Evolutionary conservation across 2,888 invertebrate genomes (phyloP), one percentile per base, ranked within the genome.

Genomic region (Corbicula japonica): DNA sequence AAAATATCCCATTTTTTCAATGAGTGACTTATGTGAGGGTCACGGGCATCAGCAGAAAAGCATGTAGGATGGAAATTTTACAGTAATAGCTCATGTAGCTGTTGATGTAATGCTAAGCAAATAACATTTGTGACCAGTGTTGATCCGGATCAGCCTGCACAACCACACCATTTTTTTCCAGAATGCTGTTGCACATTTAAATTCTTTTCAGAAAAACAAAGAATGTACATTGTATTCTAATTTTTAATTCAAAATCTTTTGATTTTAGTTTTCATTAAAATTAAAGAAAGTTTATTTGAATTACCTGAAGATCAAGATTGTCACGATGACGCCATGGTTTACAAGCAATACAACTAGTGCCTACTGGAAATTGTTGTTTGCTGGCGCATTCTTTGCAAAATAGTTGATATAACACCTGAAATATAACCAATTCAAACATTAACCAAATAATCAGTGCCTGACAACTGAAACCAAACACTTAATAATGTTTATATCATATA

Each of bases 371-470:
- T 21, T 48, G 63, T 34, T 38, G 21, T 26, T 63, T 63, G 52
- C 32, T 48, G 5, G 63, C 23, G 18, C 63, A 63, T 26, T 63
- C 50, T 34, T 34, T 63, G 26, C 63, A 63, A 12, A 63, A 32
- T 23, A 63, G 18, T 23, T 63, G 48, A 21, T 48, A 50, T 35
- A 63, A 50, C 34, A 63, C 23, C 63, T 63, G 50, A 21, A 63
- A 46, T n/a, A 34, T 28, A n/a, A 46, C 1, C 1, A 50, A 21
- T 23, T 21, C 15, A 50, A 50, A 50, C 12, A 21, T 21, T 10
- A 52, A 30, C 28, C 23, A 18, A 26, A 26, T 15, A 1, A 30
- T 23, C 52, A 18, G 28, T 26, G 6, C 10, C 10, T 2, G 26
- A 21, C 21, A 21, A n/a, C 21, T 2, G 3, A 6, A 23, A 8